Evolutionary conservation across 2,797 vertebrate species (phyloP), one percentile per base, ranked within the genome.

Genomic region (Spea hammondii): DNA sequence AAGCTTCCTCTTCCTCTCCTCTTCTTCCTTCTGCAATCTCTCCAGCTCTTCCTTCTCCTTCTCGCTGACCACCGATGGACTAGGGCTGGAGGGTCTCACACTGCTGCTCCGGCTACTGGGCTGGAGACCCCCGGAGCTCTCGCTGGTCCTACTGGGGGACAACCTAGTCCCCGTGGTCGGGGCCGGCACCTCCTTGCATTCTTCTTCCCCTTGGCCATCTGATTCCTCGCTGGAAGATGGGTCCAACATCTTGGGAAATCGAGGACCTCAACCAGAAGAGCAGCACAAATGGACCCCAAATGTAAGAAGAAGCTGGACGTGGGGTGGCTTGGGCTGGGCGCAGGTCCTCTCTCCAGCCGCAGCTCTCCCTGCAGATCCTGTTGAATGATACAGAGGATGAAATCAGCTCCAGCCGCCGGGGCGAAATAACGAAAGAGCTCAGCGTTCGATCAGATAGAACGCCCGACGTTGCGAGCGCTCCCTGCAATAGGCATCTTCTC

Each of bases 41-140:
- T 99, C 96, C 86, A 97, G 88, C 88, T 99, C 97, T 71, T 99
- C 97, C 79, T 97, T 97, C 88, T 98, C 97, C 86, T 97, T 98
- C 89, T 97, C 96, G 86, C 95, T 96, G 78, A 94, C 93, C 85
- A 96, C 93, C 76, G 96, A 96, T 5, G 96, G 97, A 88, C 95
- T 95, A 78, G 96, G 96, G 90, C 96, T 97, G 87, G 92, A 95
- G 82, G 96, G 94, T 82, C 96, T 92, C 82, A 88, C 91, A 51
- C 91, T 93, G 88, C 91, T 82, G 83, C 92, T 92, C 69, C 92
- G 92, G 86, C 93, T 93, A 86, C 94, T 93, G 12, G 95, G 92
- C 86, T 95, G 95, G 17, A 96, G 89, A 74, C 93, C 92, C 47
- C 88, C 94, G 6, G 96, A 92, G 87, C 92, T 89, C 77, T 96